Evolutionary conservation across 2,113 vertebrate genomes (phyloP).

Genomic region (Eupsittula cactorum): DNA sequence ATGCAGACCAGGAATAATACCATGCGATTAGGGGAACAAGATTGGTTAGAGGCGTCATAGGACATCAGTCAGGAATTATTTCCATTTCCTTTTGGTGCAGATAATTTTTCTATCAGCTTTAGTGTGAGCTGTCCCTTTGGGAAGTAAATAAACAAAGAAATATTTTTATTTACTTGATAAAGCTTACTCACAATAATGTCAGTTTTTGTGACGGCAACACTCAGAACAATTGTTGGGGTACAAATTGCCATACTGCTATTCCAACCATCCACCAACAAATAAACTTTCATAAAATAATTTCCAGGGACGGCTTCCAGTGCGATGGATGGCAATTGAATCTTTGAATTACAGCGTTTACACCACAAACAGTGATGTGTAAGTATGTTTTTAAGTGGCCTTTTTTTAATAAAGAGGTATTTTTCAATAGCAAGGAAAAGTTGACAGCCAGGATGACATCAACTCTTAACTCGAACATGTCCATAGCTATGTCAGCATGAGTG

Average conservation of each 20-base stretch:
- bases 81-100: neutral
- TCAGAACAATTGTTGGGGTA: neutral
- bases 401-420: neutral
- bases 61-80: neutral
- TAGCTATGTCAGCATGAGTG: neutral
- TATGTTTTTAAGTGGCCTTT: neutral
- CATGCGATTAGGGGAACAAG: neutral
- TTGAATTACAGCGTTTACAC: slow-evolving; percentile 92
- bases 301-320: slow-evolving; percentile 87
- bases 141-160: neutral
- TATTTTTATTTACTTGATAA: neutral
- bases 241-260: neutral
- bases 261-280: neutral
- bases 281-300: neutral
- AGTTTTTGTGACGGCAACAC: neutral
- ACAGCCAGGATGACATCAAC: neutral
- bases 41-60: neutral
- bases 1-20: neutral
- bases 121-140: neutral
- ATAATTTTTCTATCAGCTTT: neutral
- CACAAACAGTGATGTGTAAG: slow-evolving; percentile 90
- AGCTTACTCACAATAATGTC: neutral
- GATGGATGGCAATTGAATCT: slow-evolving; percentile 92
- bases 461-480: neutral
- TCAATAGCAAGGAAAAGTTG: neutral